Base-by-base conservation (phyloP, 2,113 vertebrate genomes). In the Merops nubicus region DNA sequence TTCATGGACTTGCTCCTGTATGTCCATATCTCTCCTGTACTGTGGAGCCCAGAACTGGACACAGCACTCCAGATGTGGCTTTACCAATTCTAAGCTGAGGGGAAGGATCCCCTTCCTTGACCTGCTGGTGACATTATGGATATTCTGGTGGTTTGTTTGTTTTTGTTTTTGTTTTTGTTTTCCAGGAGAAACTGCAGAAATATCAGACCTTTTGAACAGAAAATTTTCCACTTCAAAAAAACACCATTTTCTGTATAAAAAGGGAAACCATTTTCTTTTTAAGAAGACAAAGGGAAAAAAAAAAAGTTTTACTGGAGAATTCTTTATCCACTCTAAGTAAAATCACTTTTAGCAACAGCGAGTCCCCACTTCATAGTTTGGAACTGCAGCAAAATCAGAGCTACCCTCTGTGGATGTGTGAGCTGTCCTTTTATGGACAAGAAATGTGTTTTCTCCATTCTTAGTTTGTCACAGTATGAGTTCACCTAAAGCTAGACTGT, bases 381-480 rank as follows among this genome's bases (percentile, higher is more conserved):
- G 88, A 93, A 89, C 83, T 64, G 95, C 54, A 91, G 77, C 92
- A 96, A 89, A 94, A 93, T 91, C 33, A 72, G 86, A 95, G 86
- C 95, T 96, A 88, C 82, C 57, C 91, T 96, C 89, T 89, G 92
- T 93, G 91, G 93, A 93, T 78, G 84, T 89, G 81, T 93, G 92
- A 90, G 68, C 95, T 97, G 77, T 56, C 97, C 96, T 97, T 97
- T 97, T 97, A 97, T 95, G 96, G 97, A 95, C 90, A 97, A 96
- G 96, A 97, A 97, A 97, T 97, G 96, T 96, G 96, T 97, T 97
- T 97, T 97, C 91, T 91, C 88, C 93, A 92, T 97, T 94, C 95
- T 97, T 78, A 95, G 93, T 97, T 95, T 97, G 93, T 96, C 95
- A 94, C 91, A 91, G 91, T 94, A 38, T 92, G 92, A 95, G 93